Evolutionary conservation across 2,113 vertebrate species (phyloP).

Genomic region (Psittacula cyanocephala): DNA sequence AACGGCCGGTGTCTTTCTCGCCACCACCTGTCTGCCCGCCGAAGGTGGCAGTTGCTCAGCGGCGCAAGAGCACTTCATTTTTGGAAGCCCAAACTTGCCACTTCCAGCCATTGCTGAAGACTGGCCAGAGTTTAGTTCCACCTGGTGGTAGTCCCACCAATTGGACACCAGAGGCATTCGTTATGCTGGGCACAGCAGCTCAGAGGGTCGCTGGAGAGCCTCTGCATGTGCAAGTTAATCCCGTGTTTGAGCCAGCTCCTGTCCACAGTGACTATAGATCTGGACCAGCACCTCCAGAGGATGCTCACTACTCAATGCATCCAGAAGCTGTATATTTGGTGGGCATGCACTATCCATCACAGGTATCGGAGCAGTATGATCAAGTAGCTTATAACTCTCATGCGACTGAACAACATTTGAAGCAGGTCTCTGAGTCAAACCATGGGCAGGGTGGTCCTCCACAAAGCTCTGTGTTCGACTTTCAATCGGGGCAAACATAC

Average conservation of each 20-base stretch:
- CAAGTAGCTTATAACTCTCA: slow-evolving; percentile 65
- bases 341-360: slow-evolving; percentile 76
- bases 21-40: slow-evolving; percentile 91
- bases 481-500: slow-evolving; percentile 81
- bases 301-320: slow-evolving; percentile 84
- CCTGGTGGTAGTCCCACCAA: slow-evolving; percentile 80
- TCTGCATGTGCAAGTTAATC: slow-evolving; percentile 79
- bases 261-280: slow-evolving; percentile 83
- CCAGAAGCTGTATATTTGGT: slow-evolving; percentile 83
- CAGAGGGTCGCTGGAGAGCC: slow-evolving; percentile 83
- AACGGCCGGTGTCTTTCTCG: slow-evolving; percentile 94
- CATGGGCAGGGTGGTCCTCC: slow-evolving; percentile 71
- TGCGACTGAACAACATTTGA: slow-evolving; percentile 62
- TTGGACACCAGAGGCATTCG: slow-evolving; percentile 77
- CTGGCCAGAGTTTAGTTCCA: slow-evolving; percentile 86
- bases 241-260: slow-evolving; percentile 79
- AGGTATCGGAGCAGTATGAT: slow-evolving; percentile 76
- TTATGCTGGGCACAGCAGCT: slow-evolving; percentile 78
- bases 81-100: slow-evolving; percentile 93
- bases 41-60: slow-evolving; percentile 88
- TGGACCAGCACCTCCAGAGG: slow-evolving; percentile 81
- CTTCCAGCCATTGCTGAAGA: slow-evolving; percentile 88
- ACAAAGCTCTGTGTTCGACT: slow-evolving; percentile 84
- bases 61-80: slow-evolving; percentile 97
- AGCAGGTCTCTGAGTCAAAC: slow-evolving; percentile 76